These are phyloP conservation scores for Anser brachyrhynchus DNA, from an alignment of 2,113 vertebrate species.

Conservation along the genomic window DNA sequence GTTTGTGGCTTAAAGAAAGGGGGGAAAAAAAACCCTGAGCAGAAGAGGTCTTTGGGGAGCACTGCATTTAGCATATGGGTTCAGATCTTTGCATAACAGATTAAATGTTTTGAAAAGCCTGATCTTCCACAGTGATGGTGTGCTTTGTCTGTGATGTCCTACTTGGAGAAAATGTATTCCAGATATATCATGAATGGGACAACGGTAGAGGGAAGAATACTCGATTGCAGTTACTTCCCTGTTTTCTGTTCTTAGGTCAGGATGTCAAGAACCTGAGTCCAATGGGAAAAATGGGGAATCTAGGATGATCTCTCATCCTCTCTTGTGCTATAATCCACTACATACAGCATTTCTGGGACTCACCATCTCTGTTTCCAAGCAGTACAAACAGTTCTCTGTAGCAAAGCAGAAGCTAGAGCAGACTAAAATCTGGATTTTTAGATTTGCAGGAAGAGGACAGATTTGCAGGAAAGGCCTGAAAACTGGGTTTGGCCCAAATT, in stretches of 20 bases:
- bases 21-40: not conserved
- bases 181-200: accelerated
- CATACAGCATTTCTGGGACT: not conserved
- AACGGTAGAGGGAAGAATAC: not conserved
- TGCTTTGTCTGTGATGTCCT: not conserved
- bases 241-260: not conserved
- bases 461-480: constrained; percentile 42
- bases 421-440: not conserved
- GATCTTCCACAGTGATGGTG: accelerated
- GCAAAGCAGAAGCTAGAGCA: not conserved
- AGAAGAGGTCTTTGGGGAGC: not conserved
- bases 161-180: not conserved
- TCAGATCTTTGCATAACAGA: not conserved
- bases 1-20: not conserved
- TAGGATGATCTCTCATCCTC: not conserved
- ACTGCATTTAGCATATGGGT: not conserved
- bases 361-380: not conserved
- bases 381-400: not conserved
- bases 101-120: not conserved
- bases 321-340: not conserved
- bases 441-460: not conserved
- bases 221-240: not conserved
- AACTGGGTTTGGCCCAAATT: constrained; percentile 45
- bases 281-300: not conserved
- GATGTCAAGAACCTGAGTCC: not conserved